Base-by-base conservation (phyloP, 1,140 invertebrate species). In the Penaeus vannamei region DNA sequence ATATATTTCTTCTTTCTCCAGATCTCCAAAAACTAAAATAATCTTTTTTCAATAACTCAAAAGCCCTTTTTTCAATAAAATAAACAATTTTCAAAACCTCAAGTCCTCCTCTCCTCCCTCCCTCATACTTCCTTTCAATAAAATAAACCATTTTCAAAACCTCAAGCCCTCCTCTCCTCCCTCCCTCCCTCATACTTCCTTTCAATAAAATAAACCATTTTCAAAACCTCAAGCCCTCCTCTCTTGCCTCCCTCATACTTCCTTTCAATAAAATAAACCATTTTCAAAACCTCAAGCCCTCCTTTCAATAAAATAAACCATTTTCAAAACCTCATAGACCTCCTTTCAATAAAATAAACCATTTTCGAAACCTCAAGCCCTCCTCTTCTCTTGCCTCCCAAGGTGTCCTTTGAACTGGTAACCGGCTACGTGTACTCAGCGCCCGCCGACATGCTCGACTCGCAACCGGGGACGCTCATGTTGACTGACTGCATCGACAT, bases 391-490 rank as follows among this genome's bases (percentile, higher is more conserved):
- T 64, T 53, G 53, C 0, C 42, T 69, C 61, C 26, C 14, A 23
- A 91, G 91, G 80, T 91, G 32, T 90, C 90, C 64, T 94, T 94
- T 91, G 94, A 94, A 90, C 90, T 94, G 85, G 92, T 94, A 22
- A 94, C 94, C 17, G 94, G 94, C 7, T 94, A 92, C 91, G 94
- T 94, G 59, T 93, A 93, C 90, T 94, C 93, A 23, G 92, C 94
- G 4, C 93, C 94, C 0, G 90, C 92, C 2, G 93, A 94, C 83
- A 93, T 94, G 79, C 91, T 94, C 19, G 93, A 93, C 90, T 93
- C 94, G 32, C 91, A 92, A 42, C 92, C 93, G 0, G 94, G 93
- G 29, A 94, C 93, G 1, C 93, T 94, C 46, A 93, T 93, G 87
- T 90, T 94, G 19, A 92, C 93, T 10, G 94, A 94, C 29, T 94